A percentile compares a stretch with the other conserved stretches of the same genome.
Conservation (phyloP, 2,888 invertebrate species). For the Torymus auratus region DNA sequence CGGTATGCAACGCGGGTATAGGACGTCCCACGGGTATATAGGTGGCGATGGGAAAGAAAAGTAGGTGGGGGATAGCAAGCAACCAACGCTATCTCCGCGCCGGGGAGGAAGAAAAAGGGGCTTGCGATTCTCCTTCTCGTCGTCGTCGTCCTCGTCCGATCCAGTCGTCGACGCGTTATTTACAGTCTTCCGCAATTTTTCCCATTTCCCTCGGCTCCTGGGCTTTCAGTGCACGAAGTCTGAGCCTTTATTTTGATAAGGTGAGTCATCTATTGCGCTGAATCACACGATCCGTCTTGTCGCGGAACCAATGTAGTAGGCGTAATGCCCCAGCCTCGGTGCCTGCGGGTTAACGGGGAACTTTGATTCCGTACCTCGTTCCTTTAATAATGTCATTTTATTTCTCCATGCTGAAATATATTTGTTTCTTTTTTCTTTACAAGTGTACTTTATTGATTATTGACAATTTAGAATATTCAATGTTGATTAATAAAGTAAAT, state of each 20-base stretch:
- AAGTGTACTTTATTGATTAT: no score
- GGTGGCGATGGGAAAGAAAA: background rate
- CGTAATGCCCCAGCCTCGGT: background rate
- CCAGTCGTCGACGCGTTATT: slow-evolving; percentile 13
- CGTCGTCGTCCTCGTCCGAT: slow-evolving; percentile 11
- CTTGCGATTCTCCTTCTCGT: slow-evolving; percentile 53
- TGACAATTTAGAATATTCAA: no score
- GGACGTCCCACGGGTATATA: slow-evolving; percentile 37
- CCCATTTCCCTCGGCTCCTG: slow-evolving; percentile 11
- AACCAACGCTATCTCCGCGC: background rate
- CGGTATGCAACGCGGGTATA: slow-evolving; percentile 65
- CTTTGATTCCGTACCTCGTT: no score
- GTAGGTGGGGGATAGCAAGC: background rate
- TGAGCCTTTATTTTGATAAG: slow-evolving; percentile 41
- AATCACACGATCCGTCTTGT: slow-evolving; percentile 20
- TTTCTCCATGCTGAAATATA: no score
- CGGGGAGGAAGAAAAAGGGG: slow-evolving; percentile 18
- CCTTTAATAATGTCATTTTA: no score
- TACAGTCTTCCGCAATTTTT: slow-evolving; percentile 43
- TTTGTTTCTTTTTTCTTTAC: no score
- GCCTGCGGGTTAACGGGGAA: no score
- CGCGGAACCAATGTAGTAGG: background rate
- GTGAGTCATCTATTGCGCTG: slow-evolving; percentile 32
- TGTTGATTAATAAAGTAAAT: no score
- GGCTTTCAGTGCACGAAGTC: background rate